Base-by-base conservation (phyloP, 2,113 vertebrate species). In the Paratilapia polleni region DNA sequence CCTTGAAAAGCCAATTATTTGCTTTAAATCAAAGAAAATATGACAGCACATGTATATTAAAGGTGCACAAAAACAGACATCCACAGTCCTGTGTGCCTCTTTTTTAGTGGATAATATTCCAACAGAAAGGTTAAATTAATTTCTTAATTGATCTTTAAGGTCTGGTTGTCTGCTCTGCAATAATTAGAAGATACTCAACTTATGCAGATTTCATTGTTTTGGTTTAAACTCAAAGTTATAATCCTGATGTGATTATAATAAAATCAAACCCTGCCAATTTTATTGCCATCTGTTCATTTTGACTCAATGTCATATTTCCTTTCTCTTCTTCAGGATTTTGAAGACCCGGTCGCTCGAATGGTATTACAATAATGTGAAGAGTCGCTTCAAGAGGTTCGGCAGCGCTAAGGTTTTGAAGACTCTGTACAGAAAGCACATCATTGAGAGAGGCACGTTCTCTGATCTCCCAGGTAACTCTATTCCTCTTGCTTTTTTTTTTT, bases 361-460 rank as follows among this genome's bases (percentile, higher is more conserved):
- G 98, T 99, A 98, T 93, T 99, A 99, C 86, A 98, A 96, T 88
- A 98, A 98, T 41, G 98, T 99, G 83, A 99, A 99, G 95, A 98
- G 96, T 82, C 97, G 98, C 61, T 99, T 99, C 94, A 99, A 98
- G 87, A 97, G 97, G 92, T 99, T 99, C 10, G 98, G 98, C 92
- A 99, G 98, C 26, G 98, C 98, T 89, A 99, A 99, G 94, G 98
- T 99, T 86, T 91, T 99, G 91, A 98, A 98, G 93, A 99, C 97
- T 80, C 94, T 99, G 59, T 99, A 98, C 94, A 96, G 96, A 86
- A 99, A 99, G 76, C 98, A 99, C 91, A 96, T 96, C 15, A 93
- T 97, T 57, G 98, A 99, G 88, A 97, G 96, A 0, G 97, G 97
- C 60, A 91, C 92, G 1, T 93, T 96, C 84, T 95, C 96, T 24